Evolutionary conservation across 2,888 invertebrate genomes (phyloP).

Genomic region (Sylvicola cinctus): DNA sequence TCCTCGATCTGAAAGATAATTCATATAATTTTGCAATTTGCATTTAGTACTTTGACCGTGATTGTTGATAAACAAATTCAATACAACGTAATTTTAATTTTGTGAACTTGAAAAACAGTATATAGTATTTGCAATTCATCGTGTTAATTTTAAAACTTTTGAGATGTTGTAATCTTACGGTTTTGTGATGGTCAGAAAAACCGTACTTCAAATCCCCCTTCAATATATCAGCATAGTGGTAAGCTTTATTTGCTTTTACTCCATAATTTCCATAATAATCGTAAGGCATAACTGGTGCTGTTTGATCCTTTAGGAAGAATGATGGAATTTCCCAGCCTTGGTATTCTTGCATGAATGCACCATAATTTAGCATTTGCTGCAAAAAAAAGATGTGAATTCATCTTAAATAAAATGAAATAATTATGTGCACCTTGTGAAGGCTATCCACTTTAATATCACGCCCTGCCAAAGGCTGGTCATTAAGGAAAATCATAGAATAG

Average conservation of each 20-base stretch:
- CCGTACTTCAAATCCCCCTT: constrained; percentile 60
- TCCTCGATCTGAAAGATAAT: constrained; percentile 42
- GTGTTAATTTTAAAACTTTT: too few species aligned
- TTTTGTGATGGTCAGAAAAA: constrained; percentile 58
- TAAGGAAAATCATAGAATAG: constrained; percentile 61
- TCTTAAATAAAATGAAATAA: constrained; percentile 3
- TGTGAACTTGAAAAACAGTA: too few species aligned
- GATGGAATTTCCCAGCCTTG: constrained; percentile 75
- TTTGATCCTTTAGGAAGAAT: constrained; percentile 40
- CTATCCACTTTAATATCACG: constrained; percentile 43
- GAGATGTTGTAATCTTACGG: constrained; percentile 38
- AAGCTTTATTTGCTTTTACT: constrained; percentile 38
- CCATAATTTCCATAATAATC: constrained; percentile 77
- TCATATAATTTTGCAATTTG: too few species aligned
- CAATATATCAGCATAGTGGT: constrained; percentile 45
- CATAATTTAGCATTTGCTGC: constrained; percentile 43
- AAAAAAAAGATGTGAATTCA: background rate
- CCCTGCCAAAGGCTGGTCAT: constrained; percentile 67
- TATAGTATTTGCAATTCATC: too few species aligned
- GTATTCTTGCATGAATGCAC: constrained; percentile 75
- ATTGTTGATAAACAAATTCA: too few species aligned
- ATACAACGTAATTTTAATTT: too few species aligned
- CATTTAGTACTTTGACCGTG: too few species aligned
- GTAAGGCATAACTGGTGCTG: constrained; percentile 45
- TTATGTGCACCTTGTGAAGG: constrained; percentile 28